phyloP scores from a whole-genome alignment of 1,140 invertebrate genomes.

The Drosophila tsacasi region DNA sequence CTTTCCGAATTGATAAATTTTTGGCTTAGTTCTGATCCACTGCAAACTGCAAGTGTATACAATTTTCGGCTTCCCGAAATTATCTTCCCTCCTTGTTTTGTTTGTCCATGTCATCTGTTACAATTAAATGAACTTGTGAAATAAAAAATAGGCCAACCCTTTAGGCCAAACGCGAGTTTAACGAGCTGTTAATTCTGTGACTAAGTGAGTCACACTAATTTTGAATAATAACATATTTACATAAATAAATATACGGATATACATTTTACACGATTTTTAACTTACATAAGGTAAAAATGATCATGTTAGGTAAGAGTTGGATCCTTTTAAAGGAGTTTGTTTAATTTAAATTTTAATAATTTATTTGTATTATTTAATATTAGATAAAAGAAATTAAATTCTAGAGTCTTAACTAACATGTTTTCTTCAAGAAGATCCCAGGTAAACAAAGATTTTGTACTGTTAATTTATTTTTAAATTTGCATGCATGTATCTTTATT shows the following conservation, averaged over 20 bases:
- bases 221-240: neutral
- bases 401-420: neutral
- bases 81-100: neutral
- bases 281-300: neutral
- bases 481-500: neutral
- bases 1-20: too few relatives aligned
- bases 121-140: constrained; percentile 2
- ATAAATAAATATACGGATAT: neutral
- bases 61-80: too few relatives aligned
- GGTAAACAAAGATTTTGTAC: neutral
- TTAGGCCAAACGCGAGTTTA: neutral
- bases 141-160: neutral
- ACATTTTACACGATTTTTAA: neutral
- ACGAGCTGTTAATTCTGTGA: neutral
- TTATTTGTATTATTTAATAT: too few relatives aligned
- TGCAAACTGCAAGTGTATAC: too few relatives aligned
- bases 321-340: neutral
- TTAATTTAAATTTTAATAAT: too few relatives aligned
- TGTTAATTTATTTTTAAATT: neutral
- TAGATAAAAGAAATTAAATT: too few relatives aligned
- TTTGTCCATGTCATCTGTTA: neutral
- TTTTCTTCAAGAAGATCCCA: neutral
- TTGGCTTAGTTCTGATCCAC: too few relatives aligned
- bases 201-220: neutral
- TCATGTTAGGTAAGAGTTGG: neutral